Base-by-base conservation (phyloP, 2,888 invertebrate species). In the Allolobophora icterica region DNA sequence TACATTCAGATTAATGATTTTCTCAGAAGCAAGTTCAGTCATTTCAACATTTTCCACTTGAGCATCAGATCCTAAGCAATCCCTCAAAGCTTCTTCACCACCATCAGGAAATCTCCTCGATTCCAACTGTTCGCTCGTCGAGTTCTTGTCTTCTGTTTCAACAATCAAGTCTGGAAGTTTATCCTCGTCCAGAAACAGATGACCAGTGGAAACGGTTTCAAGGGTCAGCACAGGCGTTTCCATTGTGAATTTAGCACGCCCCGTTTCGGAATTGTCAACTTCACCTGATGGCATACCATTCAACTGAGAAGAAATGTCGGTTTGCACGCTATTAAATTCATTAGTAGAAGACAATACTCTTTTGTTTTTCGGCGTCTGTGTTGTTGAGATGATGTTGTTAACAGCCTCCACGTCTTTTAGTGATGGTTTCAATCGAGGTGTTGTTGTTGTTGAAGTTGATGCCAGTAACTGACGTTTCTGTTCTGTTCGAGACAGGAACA, bases 401-500 rank as follows among this genome's bases (percentile, higher is more conserved):
- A 71, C 6, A 71, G 71, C 38, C 38, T 34, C 87, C 30, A 38
- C 15, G 34, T 87, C 38, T 87, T 87, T 87, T 33, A 5, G 38
- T 35, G 11, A 34, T 19, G 87, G 87, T 33, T 35, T 87, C 87
- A 24, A 35, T 35, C 38, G 87, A 17, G 34, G 87, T 35, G 87
- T 38, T n/a, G 71, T 71, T 35, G 87, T 52, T 35, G 87, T 34
- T 87, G 87, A 87, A 87, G 35, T 87, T 11, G 87, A 87, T n/a
- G 58, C 87, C 3, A 91, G 52, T n/a, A 71, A 90, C 42, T 94
- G 93, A 92, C 94, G 94, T 92, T 95, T 95, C 90, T 93, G 93
- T 83, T 93, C 93, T 24, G 95, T 95, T 92, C 95, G 93, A 21
- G 94, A 94, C 89, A 96, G 96, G 94, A 98, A 98, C 94, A 98